These are phyloP conservation scores for Achroia grisella DNA, from an alignment of 1,140 invertebrate genomes.

Conservation along the genomic window DNA sequence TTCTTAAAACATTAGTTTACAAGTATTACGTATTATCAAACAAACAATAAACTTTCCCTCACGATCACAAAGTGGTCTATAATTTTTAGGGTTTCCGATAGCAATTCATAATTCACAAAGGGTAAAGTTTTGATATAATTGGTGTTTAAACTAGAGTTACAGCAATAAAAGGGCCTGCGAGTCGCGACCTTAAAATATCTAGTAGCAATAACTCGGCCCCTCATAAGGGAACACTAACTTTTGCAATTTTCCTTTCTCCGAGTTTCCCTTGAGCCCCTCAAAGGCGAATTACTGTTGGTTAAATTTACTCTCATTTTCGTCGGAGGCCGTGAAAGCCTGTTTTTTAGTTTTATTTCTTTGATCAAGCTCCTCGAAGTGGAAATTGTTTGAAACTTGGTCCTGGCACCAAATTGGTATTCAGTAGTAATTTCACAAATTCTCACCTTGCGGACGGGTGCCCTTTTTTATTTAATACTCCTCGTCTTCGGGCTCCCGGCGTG, in stretches of 20 bases:
- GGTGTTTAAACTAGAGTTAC: conserved; percentile 27
- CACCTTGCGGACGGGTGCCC: conserved; percentile 28
- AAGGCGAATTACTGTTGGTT: conserved; percentile 65
- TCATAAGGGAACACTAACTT: conserved; percentile 66
- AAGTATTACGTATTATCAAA: not conserved
- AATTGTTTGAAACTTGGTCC: conserved; percentile 57
- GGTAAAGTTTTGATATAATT: conserved; percentile 21
- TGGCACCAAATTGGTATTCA: conserved; percentile 57
- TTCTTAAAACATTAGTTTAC: too few species aligned
- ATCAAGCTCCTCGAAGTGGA: conserved; percentile 58
- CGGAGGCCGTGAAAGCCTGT: conserved; percentile 31
- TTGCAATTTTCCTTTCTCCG: conserved; percentile 58
- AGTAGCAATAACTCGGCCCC: conserved; percentile 32
- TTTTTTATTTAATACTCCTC: not conserved
- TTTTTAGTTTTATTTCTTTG: conserved; percentile 71
- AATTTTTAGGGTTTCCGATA: conserved; percentile 23
- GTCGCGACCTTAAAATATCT: conserved; percentile 30
- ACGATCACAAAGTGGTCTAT: not conserved
- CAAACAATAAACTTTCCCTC: not conserved
- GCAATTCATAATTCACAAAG: conserved; percentile 28
- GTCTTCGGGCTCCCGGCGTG: not conserved
- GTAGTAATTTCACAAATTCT: conserved; percentile 55
- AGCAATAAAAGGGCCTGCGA: conserved; percentile 24
- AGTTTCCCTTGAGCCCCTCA: conserved; percentile 49
- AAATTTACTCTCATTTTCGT: conserved; percentile 66